Base-by-base conservation (phyloP, 92 coral and sea anemone species). In the Parazoanthus swiftii region DNA sequence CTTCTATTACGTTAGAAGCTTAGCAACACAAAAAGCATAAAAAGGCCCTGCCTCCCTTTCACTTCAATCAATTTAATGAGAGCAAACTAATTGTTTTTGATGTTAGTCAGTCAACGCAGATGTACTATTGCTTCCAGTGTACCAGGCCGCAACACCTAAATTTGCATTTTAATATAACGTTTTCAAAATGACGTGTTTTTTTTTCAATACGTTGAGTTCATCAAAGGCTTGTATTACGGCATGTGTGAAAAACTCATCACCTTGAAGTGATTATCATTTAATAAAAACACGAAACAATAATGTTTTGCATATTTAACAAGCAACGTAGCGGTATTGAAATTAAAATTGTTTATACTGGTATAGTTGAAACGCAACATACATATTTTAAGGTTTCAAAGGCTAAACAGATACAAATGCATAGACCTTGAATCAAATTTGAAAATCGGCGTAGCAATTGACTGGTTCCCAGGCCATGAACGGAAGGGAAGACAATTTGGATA, bases 11-110 rank as follows among this genome's bases (percentile, higher is more conserved):
- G 29, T 7, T 26, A 72, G 5, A 39, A 72, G 76, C 39, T 72
- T 72, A 72, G 16, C 76, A 72, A 16, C 76, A 72, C 76, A 72
- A 72, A 72, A 72, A 72, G 38, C 75, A 70, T 25, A 38, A 70
- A 70, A 70, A 70, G 6, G 33, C 76, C 76, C 2, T 42, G 8
- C 76, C 11, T 16, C 72, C 37, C 38, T 72, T 72, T 72, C 76
- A 72, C 37, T 25, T 72, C 76, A 72, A 72, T 29, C 15, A 72
- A 29, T 3, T 66, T 66, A 66, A 66, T 72, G 76, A 72, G 33
- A 25, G 76, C 36, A 72, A 6, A 72, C 39, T 26, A 26, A 72
- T 72, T 72, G 76, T 63, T 72, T 72, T 72, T 25, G 16, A 72
- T 29, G 38, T 29, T 2, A 6, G 74, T 68, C 74, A 68, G 74